Conservation (phyloP, 2,888 invertebrate species). For the Cephus rjabovi region DNA sequence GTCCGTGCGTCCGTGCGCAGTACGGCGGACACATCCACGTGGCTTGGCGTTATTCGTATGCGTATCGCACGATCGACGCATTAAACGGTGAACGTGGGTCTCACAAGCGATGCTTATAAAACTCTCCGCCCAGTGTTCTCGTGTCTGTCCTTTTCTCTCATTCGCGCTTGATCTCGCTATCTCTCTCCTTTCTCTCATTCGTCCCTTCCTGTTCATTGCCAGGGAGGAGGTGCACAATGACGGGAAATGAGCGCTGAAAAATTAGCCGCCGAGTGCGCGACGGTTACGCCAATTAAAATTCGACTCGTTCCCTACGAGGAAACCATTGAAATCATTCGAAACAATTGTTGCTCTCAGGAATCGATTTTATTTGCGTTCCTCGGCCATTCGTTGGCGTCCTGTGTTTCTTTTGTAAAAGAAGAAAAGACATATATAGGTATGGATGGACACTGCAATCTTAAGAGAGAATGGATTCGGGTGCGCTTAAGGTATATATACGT, state of each 20-base stretch:
- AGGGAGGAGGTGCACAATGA: slow-evolving; percentile 38
- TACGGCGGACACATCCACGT: slow-evolving; percentile 11
- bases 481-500: too few species aligned
- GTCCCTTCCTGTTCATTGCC: not conserved
- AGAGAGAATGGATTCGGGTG: slow-evolving; percentile 4
- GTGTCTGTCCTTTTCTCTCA: not conserved
- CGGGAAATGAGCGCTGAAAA: slow-evolving; percentile 51
- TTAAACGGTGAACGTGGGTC: slow-evolving; percentile 41
- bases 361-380: too few species aligned
- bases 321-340: too few species aligned
- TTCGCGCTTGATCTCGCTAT: too few species aligned
- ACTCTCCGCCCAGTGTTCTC: slow-evolving; percentile 14
- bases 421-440: too few species aligned
- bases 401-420: too few species aligned
- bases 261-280: slow-evolving; percentile 5
- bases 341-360: too few species aligned
- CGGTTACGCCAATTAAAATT: not conserved
- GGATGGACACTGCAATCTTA: too few species aligned
- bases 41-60: slow-evolving; percentile 24
- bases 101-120: slow-evolving; percentile 10
- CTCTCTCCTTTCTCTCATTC: too few species aligned
- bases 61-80: slow-evolving; percentile 44
- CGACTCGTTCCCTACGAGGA: not conserved
- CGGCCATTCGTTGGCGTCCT: too few species aligned
- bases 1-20: slow-evolving; percentile 7